A percentile compares a stretch with the other conserved stretches of the same genome.
Evolutionary conservation across 2,797 vertebrate species (phyloP).

Genomic region (Poeciliopsis paucimaculata): DNA sequence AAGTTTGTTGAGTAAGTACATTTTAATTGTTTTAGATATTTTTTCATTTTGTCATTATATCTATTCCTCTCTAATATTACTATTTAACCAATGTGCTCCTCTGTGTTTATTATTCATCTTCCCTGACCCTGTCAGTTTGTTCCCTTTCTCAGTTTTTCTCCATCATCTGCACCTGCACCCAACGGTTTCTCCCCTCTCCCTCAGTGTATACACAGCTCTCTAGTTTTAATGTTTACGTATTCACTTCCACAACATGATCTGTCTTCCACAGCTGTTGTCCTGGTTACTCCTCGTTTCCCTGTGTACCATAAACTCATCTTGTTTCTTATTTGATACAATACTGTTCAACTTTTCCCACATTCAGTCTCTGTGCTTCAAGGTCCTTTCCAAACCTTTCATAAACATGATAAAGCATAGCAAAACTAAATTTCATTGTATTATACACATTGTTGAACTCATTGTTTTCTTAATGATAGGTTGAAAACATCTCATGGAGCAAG

Average conservation of each 20-base stretch:
- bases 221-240: neutral
- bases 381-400: neutral
- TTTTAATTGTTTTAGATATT: neutral
- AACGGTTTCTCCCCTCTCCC: neutral
- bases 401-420: neutral
- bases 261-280: neutral
- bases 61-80: neutral
- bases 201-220: neutral
- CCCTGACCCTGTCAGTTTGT: neutral
- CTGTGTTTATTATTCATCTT: neutral
- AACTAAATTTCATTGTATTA: neutral
- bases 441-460: conserved; percentile 5
- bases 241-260: neutral
- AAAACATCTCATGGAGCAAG: conserved; percentile 7
- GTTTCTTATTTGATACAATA: neutral
- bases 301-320: neutral
- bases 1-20: neutral
- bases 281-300: neutral
- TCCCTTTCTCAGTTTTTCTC: neutral
- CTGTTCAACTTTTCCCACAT: neutral
- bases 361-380: neutral
- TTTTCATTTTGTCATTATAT: neutral
- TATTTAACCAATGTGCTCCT: neutral
- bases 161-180: neutral
- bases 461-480: conserved; percentile 28